Percentiles rank a stretch among this genome's conserved stretches.
Conservation (phyloP, 2,888 invertebrate species). For the Hyles lineata region DNA sequence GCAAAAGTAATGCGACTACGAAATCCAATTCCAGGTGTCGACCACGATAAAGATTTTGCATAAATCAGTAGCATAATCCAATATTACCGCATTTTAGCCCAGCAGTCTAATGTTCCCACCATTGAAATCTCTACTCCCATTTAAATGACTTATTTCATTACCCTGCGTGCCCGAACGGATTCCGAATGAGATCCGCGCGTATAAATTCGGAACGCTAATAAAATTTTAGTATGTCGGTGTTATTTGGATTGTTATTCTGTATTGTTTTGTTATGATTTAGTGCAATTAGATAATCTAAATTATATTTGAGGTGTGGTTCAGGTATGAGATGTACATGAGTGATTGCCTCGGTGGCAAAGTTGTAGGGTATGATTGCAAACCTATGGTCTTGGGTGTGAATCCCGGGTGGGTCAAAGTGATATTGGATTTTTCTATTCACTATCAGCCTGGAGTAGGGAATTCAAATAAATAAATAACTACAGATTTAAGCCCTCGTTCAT, state of each 20-base stretch:
- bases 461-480: too few species aligned
- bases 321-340: too few species aligned
- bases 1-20: constrained; percentile 68
- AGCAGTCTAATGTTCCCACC: constrained; percentile 75
- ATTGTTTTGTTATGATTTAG: constrained; percentile 34
- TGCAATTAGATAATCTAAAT: background rate
- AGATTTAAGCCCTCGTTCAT: too few species aligned
- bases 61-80: constrained; percentile 83
- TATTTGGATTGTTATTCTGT: constrained; percentile 64
- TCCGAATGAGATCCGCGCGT: constrained; percentile 62
- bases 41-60: constrained; percentile 81
- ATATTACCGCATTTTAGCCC: constrained; percentile 77
- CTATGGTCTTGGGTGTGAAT: too few species aligned
- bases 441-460: too few species aligned
- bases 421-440: too few species aligned
- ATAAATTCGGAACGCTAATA: constrained; percentile 81
- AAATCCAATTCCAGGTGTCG: constrained; percentile 80
- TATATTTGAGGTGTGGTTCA: background rate
- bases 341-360: too few species aligned
- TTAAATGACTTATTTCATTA: constrained; percentile 84
- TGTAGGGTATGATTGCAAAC: too few species aligned
- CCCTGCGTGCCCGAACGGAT: constrained; percentile 66
- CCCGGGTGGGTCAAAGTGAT: too few species aligned
- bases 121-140: constrained; percentile 82
- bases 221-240: constrained; percentile 72